These are phyloP conservation scores for Chloroceryle amazona DNA, from an alignment of 2,797 vertebrate genomes.

Conservation along the genomic window DNA sequence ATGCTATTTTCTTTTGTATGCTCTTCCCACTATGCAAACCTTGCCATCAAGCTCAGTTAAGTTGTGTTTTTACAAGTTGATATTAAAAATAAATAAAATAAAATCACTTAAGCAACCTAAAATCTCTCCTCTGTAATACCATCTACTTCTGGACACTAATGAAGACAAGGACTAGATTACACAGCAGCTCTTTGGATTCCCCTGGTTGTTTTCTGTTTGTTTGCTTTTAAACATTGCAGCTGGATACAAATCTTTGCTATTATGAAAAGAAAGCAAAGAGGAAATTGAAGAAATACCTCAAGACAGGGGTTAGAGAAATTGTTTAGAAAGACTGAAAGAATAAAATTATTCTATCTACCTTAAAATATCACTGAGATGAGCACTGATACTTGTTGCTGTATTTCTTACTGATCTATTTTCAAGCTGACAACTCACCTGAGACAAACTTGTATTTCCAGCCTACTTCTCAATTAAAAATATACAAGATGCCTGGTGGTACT, in stretches of 20 bases:
- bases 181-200: not conserved
- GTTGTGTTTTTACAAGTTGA: not conserved
- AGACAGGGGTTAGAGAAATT: not conserved
- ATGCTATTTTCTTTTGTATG: not conserved
- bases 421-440: not conserved
- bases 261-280: not conserved
- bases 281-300: not conserved
- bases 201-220: not conserved
- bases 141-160: not conserved
- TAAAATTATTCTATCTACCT: not conserved
- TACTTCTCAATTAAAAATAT: not conserved
- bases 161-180: not conserved
- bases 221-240: not conserved
- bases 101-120: not conserved
- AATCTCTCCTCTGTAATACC: not conserved
- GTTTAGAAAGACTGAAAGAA: not conserved
- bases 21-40: not conserved
- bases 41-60: not conserved
- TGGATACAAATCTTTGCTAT: not conserved
- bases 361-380: not conserved
- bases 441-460: not conserved
- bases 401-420: not conserved
- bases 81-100: not conserved
- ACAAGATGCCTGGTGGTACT: not conserved
- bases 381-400: fast-evolving